These are phyloP conservation scores for Chionoecetes opilio DNA, from an alignment of 1,140 invertebrate species.

Conservation along the genomic window DNA sequence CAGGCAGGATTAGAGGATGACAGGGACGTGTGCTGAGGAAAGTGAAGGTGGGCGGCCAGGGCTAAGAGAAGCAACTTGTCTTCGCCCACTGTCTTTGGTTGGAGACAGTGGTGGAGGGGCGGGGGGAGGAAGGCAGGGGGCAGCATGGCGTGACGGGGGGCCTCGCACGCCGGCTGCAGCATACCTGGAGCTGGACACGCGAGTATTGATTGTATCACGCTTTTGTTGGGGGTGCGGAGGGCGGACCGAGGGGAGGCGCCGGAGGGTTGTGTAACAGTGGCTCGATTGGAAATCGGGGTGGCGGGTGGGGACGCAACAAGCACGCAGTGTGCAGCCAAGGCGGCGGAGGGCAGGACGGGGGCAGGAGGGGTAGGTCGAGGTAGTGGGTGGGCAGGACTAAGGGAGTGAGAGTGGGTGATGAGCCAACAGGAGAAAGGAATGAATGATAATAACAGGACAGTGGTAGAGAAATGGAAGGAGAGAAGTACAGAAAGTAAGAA, in stretches of 20 bases:
- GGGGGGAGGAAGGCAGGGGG: not conserved
- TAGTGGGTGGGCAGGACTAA: not conserved
- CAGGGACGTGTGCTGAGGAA: not conserved
- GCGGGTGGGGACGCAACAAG: not conserved
- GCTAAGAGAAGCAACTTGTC: not conserved
- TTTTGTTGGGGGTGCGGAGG: conserved; percentile 15
- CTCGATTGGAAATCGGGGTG: not conserved
- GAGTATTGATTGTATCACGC: conserved; percentile 20
- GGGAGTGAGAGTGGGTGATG: not conserved
- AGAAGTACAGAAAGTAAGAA: not conserved
- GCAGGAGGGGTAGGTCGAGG: not conserved
- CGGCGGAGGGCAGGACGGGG: not conserved
- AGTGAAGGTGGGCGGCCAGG: not conserved
- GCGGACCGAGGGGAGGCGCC: not conserved
- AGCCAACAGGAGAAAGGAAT: not conserved
- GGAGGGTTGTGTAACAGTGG: conserved; percentile 25
- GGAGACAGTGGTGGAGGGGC: not conserved
- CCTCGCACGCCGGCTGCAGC: conserved; percentile 11
- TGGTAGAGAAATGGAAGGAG: not conserved
- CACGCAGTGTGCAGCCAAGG: not conserved
- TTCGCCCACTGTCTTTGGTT: not conserved
- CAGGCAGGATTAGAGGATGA: not conserved
- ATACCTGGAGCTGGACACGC: conserved; percentile 15
- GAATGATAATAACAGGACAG: not conserved
- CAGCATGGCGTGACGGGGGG: conserved; percentile 12